Evolutionary conservation across 1,140 invertebrate species (phyloP).

Genomic region (Drosophila azteca): DNA sequence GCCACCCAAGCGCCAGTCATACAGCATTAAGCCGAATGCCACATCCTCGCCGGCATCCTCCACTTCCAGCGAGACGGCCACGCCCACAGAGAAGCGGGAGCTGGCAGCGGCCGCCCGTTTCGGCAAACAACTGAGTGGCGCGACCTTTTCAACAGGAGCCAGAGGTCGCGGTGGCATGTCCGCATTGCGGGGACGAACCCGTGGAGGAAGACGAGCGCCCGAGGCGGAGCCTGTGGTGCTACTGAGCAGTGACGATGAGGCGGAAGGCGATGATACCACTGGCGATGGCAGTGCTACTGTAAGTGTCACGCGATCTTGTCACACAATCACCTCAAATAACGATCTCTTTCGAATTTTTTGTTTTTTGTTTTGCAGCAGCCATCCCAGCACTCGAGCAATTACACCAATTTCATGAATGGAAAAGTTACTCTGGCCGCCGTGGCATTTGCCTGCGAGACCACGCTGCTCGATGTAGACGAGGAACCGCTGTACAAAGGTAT

Average conservation of each 20-base stretch:
- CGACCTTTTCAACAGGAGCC: slow-evolving; percentile 6
- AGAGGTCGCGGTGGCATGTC: slow-evolving; percentile 54
- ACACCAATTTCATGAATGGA: too few relatives aligned
- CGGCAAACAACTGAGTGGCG: slow-evolving; percentile 35
- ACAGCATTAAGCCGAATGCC: slow-evolving; percentile 64
- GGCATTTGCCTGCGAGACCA: slow-evolving; percentile 66
- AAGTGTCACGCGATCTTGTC: not conserved
- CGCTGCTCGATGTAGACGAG: slow-evolving; percentile 69
- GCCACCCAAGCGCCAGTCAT: slow-evolving; percentile 85
- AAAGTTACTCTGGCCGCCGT: slow-evolving; percentile 19
- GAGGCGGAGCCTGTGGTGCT: slow-evolving; percentile 87
- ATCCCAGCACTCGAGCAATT: too few relatives aligned
- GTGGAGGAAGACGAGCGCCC: slow-evolving; percentile 69
- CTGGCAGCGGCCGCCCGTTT: slow-evolving; percentile 30
- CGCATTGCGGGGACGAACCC: slow-evolving; percentile 63
- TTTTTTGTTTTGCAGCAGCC: slow-evolving; percentile 1
- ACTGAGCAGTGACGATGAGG: slow-evolving; percentile 87
- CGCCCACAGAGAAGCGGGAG: slow-evolving; percentile 65
- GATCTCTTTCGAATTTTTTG: slow-evolving; percentile 1
- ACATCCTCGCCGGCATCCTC: slow-evolving; percentile 53
- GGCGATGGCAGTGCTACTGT: slow-evolving; percentile 55
- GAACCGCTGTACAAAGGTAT: slow-evolving; percentile 70
- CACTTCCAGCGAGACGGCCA: slow-evolving; percentile 26
- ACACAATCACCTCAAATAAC: slow-evolving; percentile 20
- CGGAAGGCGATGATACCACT: slow-evolving; percentile 64